Conservation (phyloP, 2,888 invertebrate genomes). For the Caenorhabditis japonica region DNA sequence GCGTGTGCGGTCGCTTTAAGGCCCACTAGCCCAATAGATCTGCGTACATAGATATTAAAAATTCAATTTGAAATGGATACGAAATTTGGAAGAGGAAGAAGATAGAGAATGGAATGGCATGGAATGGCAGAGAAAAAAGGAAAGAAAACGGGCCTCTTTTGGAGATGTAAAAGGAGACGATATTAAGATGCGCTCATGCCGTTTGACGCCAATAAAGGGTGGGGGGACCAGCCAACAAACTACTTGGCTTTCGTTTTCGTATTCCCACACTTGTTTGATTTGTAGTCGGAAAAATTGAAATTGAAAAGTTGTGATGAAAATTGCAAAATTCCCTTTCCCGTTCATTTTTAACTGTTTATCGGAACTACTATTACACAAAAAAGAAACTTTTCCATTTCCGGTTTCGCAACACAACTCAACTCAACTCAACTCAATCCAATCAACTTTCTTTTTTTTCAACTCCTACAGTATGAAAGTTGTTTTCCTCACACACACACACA, state of each 20-base stretch:
- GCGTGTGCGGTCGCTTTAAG: too few relatives aligned
- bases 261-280: constrained; percentile 51
- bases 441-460: constrained; percentile 7
- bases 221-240: too few relatives aligned
- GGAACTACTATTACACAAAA: neutral
- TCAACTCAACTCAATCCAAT: too few relatives aligned
- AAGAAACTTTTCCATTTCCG: constrained; percentile 3
- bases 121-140: constrained; percentile 3
- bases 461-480: constrained; percentile 21
- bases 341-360: too few relatives aligned
- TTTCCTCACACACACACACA: neutral
- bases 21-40: neutral
- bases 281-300: constrained; percentile 1
- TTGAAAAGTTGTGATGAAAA: too few relatives aligned
- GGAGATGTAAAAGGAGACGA: constrained; percentile 51
- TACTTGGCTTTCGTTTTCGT: constrained; percentile 20
- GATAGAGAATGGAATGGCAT: constrained; percentile 1
- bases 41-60: constrained; percentile 11
- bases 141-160: neutral
- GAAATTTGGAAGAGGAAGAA: constrained; percentile 3
- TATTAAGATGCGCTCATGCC: constrained; percentile 54
- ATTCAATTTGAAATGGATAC: constrained; percentile 35
- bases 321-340: constrained; percentile 18
- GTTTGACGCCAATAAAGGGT: constrained; percentile 34
- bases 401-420: constrained; percentile 1